Conservation (phyloP, 2,888 invertebrate genomes). For the Drymonia ruficornis region DNA sequence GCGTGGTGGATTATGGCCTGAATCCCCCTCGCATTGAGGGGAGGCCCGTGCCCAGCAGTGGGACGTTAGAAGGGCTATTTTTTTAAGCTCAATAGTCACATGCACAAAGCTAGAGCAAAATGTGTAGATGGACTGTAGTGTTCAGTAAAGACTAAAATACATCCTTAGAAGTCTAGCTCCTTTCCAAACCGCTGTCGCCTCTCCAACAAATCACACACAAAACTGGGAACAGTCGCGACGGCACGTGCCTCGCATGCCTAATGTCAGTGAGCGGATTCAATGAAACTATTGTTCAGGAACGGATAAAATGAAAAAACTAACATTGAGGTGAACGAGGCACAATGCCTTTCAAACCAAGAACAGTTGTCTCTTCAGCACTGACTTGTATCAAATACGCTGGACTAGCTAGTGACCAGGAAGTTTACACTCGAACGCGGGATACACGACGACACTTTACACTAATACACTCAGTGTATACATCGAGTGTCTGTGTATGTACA, state of each 20-base stretch:
- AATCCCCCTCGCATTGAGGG: too few species aligned
- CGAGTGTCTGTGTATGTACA: too few species aligned
- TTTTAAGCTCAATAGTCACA: too few species aligned
- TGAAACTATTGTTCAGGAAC: constrained; percentile 75
- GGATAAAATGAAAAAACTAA: constrained; percentile 67
- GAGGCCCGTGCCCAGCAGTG: too few species aligned
- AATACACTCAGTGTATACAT: too few species aligned
- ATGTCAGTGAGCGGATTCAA: constrained; percentile 70
- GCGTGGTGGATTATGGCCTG: too few species aligned
- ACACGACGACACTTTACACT: too few species aligned
- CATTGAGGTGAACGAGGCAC: constrained; percentile 55
- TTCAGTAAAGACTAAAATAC: not conserved
- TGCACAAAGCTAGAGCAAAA: too few species aligned
- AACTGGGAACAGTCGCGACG: constrained; percentile 62
- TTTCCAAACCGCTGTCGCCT: constrained; percentile 34
- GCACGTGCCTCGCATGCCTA: constrained; percentile 75
- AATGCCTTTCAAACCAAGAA: constrained; percentile 72
- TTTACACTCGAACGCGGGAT: too few species aligned
- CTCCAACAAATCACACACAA: constrained; percentile 39
- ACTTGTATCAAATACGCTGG: not conserved
- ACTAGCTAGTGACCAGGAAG: not conserved
- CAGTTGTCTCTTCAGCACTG: constrained; percentile 61
- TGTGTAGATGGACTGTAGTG: too few species aligned
- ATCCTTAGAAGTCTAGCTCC: not conserved
- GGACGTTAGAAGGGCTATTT: too few species aligned